Evolutionary conservation across 2,888 invertebrate species (phyloP), one percentile per base, ranked within the genome.

Genomic region (Lutraria lutraria): DNA sequence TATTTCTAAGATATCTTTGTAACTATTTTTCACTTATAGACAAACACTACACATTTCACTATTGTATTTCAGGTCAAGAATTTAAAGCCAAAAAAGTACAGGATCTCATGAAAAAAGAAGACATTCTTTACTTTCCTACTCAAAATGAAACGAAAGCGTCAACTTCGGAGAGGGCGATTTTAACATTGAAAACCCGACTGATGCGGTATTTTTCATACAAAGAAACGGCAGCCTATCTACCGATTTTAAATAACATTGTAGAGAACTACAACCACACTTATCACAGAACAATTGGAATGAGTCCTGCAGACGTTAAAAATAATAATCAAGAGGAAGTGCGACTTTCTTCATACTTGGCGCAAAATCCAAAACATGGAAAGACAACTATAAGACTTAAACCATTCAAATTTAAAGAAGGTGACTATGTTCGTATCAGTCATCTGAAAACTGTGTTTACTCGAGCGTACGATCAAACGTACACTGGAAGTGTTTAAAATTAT

Each of bases 81-180:
- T 88, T 88, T 76, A 34, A 52, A 10, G 88, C 88, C 56, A 88
- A 88, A 68, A 31, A 25, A 21, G 88, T 87, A 60, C 87, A 87
- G 25, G 29, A 10, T 3, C 43, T 87, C 12, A 87, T 87, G 79
- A 79, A 83, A 63, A 80, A 54, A 63, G 16, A 83, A 19, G 83
- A 79, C 25, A 80, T 87, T 25, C 31, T 4, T 21, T 87, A 87
- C 68, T 87, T 79, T 60, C 87, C 87, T 21, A 87, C 83, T n/a
- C 79, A 87, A n/a, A 87, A 87, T 84, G 87, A 83, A 25, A 87
- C 87, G 12, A 87, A 86, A 25, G 87, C 83, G 29, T 87, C 87
- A 29, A n/a, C n/a, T n/a, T n/a, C n/a, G n/a, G n/a, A n/a, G n/a
- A n/a, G n/a, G n/a, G n/a, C n/a, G n/a, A n/a, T 56, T 43, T 31